phyloP scores from a whole-genome alignment of 2,113 vertebrate genomes.

The Heliornis fulica region DNA sequence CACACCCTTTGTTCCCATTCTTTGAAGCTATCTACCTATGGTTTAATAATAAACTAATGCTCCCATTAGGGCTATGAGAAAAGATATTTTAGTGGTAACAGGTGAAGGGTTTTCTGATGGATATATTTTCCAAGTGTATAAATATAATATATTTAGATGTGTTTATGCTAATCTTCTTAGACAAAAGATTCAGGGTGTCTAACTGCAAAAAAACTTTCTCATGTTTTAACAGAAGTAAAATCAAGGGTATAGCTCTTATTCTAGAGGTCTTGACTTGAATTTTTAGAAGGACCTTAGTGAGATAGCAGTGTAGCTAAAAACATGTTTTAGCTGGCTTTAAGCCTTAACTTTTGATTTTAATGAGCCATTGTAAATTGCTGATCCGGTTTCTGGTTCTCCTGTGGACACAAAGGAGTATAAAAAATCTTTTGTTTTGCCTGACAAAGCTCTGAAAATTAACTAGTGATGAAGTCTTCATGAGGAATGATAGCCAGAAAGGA shows the following conservation, averaged over 20 bases:
- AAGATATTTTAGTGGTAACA: not conserved
- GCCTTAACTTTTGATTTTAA: not conserved
- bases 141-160: not conserved
- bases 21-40: not conserved
- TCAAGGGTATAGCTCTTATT: not conserved
- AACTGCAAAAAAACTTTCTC: not conserved
- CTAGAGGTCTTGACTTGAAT: not conserved
- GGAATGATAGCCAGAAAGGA: not conserved
- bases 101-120: not conserved
- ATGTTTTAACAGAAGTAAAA: not conserved
- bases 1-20: not conserved
- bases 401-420: not conserved
- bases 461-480: not conserved
- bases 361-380: not conserved
- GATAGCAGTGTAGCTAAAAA: not conserved
- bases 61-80: not conserved
- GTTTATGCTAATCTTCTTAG: not conserved
- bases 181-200: not conserved
- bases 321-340: not conserved
- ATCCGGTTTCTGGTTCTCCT: not conserved
- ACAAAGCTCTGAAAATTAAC: not conserved
- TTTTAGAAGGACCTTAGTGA: not conserved
- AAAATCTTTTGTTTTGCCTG: not conserved
- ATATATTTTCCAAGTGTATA: not conserved
- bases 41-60: not conserved